Evolutionary conservation across 2,888 invertebrate genomes (phyloP).

Genomic region (Acrobasis repandana): DNA sequence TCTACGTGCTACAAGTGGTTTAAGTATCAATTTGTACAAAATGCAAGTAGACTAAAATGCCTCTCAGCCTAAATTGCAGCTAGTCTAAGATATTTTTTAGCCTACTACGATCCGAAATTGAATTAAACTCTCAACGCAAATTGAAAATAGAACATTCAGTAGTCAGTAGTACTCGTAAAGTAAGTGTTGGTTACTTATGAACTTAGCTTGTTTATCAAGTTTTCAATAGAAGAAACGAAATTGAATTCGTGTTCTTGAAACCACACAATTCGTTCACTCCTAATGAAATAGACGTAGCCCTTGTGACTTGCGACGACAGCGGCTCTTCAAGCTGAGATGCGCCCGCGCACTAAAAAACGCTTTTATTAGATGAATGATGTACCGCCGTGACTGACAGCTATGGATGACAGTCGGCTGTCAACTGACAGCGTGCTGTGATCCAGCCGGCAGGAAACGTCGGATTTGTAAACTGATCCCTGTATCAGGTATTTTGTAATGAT

Average conservation of each 20-base stretch:
- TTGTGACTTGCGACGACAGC: background rate
- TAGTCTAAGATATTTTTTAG: no score
- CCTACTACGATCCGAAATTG: no score
- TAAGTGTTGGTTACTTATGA: no score
- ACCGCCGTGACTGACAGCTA: background rate
- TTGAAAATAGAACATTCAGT: no score
- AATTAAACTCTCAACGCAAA: no score
- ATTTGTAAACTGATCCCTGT: background rate
- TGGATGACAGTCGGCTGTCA: conserved; percentile 6
- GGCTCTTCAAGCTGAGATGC: background rate
- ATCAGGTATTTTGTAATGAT: no score
- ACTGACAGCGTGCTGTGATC: conserved; percentile 2
- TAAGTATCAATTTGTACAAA: no score
- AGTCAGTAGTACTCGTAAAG: no score
- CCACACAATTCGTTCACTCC: background rate
- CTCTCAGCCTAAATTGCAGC: no score
- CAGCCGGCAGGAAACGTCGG: conserved; percentile 3
- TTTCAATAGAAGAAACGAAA: background rate
- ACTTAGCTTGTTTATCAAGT: no score
- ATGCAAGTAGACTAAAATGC: no score
- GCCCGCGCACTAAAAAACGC: background rate
- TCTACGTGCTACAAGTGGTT: no score
- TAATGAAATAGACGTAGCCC: background rate
- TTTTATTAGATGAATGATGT: background rate
- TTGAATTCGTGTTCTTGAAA: conserved; percentile 1